Evolutionary conservation across 2,888 invertebrate genomes (phyloP), one percentile per base, ranked within the genome.

Genomic region (Conops quadrifasciatus): DNA sequence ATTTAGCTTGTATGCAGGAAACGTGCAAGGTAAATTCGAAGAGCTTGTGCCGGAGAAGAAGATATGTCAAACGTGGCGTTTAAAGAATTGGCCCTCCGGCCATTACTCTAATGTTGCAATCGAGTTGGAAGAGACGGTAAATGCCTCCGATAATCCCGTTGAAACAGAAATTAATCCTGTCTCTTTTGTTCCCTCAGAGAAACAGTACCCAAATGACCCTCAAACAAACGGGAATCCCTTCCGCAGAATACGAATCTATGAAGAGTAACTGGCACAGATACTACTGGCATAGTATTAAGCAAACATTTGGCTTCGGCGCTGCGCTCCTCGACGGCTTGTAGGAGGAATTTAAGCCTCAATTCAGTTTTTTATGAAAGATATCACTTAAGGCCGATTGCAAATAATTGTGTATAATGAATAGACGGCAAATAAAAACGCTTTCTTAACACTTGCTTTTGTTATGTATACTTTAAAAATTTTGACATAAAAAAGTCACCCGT

Each of bases 221-320:
- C 64, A 90, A 88, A 56, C 98, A 98, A 85, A 91, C 90, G 2
- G 92, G 94, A 63, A 93, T 99, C 15, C 99, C 99, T 1, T 86
- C 90, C 5, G 88, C 89, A 68, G 97, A 94, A 84, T 89, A 90
- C 72, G 92, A 94, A 7, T 90, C 91, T 60, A 96, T 97, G 49
- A 89, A 89, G 79, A 90, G 91, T 72, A 98, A 98, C 81, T 98
- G 98, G 98, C 91, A 92, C 75, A 89, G 93, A 71, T 96, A 97
- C 87, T 99, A 98, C 85, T 97, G 97, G 91, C 92, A 95, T 81
- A 92, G 96, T 78, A 97, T 99, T 85, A 97, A 95, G 72, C 84
- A 83, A 73, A 83, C 84, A 16, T 86, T 86, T 73, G 86, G 85
- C 59, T 86, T 85, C 74, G 86, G 85, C 43, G 76, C 79, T 56